These are phyloP conservation scores for Kudoa iwatai DNA, from an alignment of 30 jellyfish, hydroid and myxozoan species.

Conservation along the genomic window DNA sequence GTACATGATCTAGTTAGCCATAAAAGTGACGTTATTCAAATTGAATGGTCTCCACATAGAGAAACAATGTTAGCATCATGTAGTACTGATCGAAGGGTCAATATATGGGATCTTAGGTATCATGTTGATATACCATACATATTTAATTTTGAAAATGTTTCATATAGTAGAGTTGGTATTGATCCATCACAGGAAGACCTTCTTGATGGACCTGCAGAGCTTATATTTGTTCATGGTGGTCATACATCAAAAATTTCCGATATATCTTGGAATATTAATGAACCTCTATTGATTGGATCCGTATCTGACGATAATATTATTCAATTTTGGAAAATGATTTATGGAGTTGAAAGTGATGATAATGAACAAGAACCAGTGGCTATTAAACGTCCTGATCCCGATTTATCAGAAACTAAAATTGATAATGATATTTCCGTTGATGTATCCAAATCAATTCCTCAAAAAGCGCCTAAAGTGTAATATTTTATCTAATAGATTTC, in stretches of 20 bases:
- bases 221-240: slow-evolving; percentile 80
- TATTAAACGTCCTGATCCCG: too few relatives aligned
- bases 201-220: slow-evolving; percentile 95
- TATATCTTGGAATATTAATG: slow-evolving; percentile 85
- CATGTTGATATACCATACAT: background rate
- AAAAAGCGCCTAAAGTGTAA: too few relatives aligned
- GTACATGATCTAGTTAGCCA: slow-evolving; percentile 77
- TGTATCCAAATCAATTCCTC: too few relatives aligned
- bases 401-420: too few relatives aligned
- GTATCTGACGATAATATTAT: slow-evolving; percentile 77
- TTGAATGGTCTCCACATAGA: slow-evolving; percentile 93
- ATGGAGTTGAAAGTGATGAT: too few relatives aligned
- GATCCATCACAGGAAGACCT: slow-evolving; percentile 90
- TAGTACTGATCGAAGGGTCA: slow-evolving; percentile 81
- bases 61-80: slow-evolving; percentile 87
- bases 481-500: too few relatives aligned
- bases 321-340: slow-evolving; percentile 96
- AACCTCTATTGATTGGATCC: slow-evolving; percentile 71
- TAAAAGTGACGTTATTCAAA: slow-evolving; percentile 31
- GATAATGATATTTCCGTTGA: too few relatives aligned
- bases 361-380: too few relatives aligned
- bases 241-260: slow-evolving; percentile 92
- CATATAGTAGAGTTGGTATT: slow-evolving; percentile 59
- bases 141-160: background rate
- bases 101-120: slow-evolving; percentile 86